Evolutionary conservation across 2,797 vertebrate species (phyloP), one percentile per base, ranked within the genome.

Genomic region (Zalophus californianus): DNA sequence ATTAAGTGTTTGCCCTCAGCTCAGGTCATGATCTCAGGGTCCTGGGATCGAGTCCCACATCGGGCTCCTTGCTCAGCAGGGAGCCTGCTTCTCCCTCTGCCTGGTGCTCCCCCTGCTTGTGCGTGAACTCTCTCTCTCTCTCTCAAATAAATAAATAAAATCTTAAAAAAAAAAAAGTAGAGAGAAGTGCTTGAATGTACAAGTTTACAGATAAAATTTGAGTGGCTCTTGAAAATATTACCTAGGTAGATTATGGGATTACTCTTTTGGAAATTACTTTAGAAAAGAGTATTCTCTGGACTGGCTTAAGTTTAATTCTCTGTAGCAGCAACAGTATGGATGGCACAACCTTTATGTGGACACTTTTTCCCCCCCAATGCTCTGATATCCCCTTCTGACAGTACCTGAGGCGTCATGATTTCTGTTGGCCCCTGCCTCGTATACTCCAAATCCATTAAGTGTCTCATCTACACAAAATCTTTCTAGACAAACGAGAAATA

Each of bases 371-470:
- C 58, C 32, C 10, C 38, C 25, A 50, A 0, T 78, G 41, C 32
- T 92, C 25, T 79, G 60, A 50, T 77, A 68, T 88, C 23, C 25
- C 38, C 16, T 7, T 41, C 44, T 52, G 62, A 70, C 29, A 32
- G 21, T 44, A 56, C 66, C 12, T 16, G 41, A 83, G 70, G 52
- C 70, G 14, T 15, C 56, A 16, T 56, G n/a, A 52, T 78, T 80
- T 87, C 87, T 90, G 48, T 72, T 35, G 50, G 2, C 2, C 13
- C 72, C 68, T 94, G 21, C 32, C 14, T 82, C 58, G 77, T 58
- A 82, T 72, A 68, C 50, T 60, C 14, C 77, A 90, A 93, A n/a
- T 32, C 41, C n/a, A 90, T 96, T 80, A n/a, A 32, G 87, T 80
- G 50, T 83, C 64, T 85, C n/a, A 66, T 18, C 62, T 79, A 54